Base-by-base conservation (phyloP, 2,888 invertebrate genomes). In the Poecilobothrus nobilitatus region DNA sequence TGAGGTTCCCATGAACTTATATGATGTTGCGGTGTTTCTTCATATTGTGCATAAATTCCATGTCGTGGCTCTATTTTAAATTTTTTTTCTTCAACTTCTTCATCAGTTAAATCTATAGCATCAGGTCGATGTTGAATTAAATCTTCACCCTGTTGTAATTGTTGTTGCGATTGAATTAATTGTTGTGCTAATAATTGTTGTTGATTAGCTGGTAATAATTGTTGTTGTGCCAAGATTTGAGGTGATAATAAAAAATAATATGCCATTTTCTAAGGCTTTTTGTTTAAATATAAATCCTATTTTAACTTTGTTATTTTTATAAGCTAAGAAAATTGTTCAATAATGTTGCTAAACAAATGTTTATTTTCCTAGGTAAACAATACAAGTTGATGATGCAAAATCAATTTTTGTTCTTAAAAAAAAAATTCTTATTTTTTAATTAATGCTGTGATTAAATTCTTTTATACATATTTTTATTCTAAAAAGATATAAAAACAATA, bases 181-280 rank as follows among this genome's bases (percentile, higher is more conserved):
- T 53, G 53, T 53, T 53, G 53, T 53, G 53, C 53, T 53, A 53
- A 6, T 6, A 53, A 15, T 15, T 53, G 53, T n/a, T 53, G 53
- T 53, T 53, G 53, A 53, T 53, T 53, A 18, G 53, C 53, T 53
- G 53, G 53, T 53, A 53, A 18, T 53, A 53, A n/a, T n/a, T 53
- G 53, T 18, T 53, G 53, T 53, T 53, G 53, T 53, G 53, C 53
- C 53, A 53, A 53, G 1, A 53, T 12, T 53, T 53, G 53, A 9
- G 53, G 53, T 15, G 53, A 53, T 53, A 53, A 53, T 53, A 53
- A 53, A 53, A 53, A 53, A 53, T 53, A 53, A 53, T 53, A 53
- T 18, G 53, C 53, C 53, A 53, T 53, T 53, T 53, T 53, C 10
- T 12, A 53, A 53, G 53, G 53, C 53, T 18, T 53, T 6, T 53